Conservation (phyloP, 2,888 invertebrate genomes). For the Drosophila robusta region DNA sequence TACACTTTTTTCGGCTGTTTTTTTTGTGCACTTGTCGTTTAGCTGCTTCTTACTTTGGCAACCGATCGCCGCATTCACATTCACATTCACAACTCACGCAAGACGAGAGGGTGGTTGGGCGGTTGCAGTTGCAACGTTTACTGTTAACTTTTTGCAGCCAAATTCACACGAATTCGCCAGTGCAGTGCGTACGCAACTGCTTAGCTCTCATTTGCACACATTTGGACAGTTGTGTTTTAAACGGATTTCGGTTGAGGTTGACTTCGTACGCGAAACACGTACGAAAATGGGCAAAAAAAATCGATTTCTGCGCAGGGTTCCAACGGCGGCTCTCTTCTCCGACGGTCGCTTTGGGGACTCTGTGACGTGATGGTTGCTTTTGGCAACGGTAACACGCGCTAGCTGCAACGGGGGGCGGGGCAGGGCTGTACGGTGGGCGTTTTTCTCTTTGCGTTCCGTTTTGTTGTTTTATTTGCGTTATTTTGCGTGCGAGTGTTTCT, state of each 20-base stretch:
- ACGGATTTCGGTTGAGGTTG: constrained; percentile 62
- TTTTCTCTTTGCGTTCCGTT: constrained; percentile 69
- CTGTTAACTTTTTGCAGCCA: neutral
- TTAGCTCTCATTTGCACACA: constrained; percentile 32
- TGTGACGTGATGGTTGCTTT: constrained; percentile 66
- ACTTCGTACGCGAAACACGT: constrained; percentile 59
- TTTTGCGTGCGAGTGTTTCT: constrained; percentile 50
- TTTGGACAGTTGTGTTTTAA: constrained; percentile 23
- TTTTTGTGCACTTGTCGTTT: constrained; percentile 49
- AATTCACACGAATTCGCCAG: constrained; percentile 24
- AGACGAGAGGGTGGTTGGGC: constrained; percentile 38
- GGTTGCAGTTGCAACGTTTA: constrained; percentile 37
- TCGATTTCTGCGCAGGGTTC: constrained; percentile 84
- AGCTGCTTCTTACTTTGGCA: constrained; percentile 23
- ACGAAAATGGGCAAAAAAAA: constrained; percentile 80
- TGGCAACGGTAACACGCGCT: constrained; percentile 52
- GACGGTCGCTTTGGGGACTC: constrained; percentile 27
- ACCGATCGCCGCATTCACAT: constrained; percentile 34
- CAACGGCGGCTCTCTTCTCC: constrained; percentile 57
- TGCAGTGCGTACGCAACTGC: constrained; percentile 34
- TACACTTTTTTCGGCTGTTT: constrained; percentile 19
- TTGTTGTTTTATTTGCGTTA: constrained; percentile 60
- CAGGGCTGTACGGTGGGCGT: constrained; percentile 71
- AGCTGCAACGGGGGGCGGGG: constrained; percentile 27
- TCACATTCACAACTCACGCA: constrained; percentile 8